Percentiles rank a stretch among this genome's conserved stretches.
These are phyloP conservation scores for Orthosia gothica DNA, from an alignment of 2,888 invertebrate species.

Conservation along the genomic window DNA sequence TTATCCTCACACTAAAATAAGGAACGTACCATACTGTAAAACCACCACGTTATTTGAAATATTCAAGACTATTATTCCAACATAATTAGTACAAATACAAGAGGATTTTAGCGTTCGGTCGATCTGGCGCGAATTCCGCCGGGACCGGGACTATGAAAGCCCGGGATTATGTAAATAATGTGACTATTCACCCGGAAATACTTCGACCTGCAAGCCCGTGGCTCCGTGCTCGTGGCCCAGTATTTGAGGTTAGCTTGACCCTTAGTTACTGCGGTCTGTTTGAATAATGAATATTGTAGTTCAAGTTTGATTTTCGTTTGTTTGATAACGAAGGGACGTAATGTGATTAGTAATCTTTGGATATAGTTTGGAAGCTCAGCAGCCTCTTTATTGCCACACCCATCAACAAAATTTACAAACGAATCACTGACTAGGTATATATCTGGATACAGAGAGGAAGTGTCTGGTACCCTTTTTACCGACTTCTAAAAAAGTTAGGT, in stretches of 20 bases:
- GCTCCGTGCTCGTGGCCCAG: slow-evolving; percentile 38
- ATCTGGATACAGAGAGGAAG: background rate
- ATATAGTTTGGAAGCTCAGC: background rate
- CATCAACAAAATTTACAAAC: background rate
- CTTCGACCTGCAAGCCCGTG: slow-evolving; percentile 52
- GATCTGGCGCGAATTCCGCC: slow-evolving; percentile 40
- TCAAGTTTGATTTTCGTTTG: slow-evolving; percentile 13
- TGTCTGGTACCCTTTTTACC: no score
- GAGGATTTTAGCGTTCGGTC: slow-evolving; percentile 43
- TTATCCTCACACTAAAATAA: no score
- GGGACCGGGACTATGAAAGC: slow-evolving; percentile 45
- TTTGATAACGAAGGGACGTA: slow-evolving; percentile 1
- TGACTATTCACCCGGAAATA: slow-evolving; percentile 63
- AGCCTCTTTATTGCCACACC: no score
- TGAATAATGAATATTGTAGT: slow-evolving; percentile 46
- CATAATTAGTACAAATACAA: slow-evolving; percentile 55
- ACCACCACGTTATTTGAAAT: background rate
- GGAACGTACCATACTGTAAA: no score
- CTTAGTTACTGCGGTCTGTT: slow-evolving; percentile 46
- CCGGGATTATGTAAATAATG: slow-evolving; percentile 65
- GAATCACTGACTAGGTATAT: no score
- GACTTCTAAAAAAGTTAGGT: no score
- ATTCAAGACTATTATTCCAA: slow-evolving; percentile 28
- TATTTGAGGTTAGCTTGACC: slow-evolving; percentile 50
- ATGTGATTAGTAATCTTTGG: slow-evolving; percentile 14